Evolutionary conservation across 2,113 vertebrate species (phyloP).

Genomic region (Podarcis cretensis): DNA sequence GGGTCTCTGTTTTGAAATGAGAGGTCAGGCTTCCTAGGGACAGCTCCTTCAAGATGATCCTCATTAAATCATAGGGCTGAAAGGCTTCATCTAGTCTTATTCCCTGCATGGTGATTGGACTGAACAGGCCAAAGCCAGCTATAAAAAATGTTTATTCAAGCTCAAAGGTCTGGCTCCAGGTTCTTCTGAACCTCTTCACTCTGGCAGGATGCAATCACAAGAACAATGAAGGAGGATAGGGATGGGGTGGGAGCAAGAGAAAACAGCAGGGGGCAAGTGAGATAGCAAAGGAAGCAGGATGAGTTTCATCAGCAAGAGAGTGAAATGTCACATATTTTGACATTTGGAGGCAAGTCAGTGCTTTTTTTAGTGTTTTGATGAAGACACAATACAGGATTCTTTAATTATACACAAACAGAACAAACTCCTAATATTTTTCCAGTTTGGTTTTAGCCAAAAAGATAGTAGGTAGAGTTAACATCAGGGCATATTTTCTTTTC

Average conservation of each 20-base stretch:
- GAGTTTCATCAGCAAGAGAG: not conserved
- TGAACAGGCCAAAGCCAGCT: conserved; percentile 1
- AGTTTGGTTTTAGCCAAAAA: conserved; percentile 8
- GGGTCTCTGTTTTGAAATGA: conserved; percentile 3
- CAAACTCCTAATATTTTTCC: not conserved
- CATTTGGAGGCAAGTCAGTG: not conserved
- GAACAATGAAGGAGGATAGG: not conserved
- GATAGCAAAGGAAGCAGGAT: not conserved
- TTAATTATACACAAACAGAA: not conserved
- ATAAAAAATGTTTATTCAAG: conserved; percentile 1
- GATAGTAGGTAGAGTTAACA: conserved; percentile 22
- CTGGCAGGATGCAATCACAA: not conserved
- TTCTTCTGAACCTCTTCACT: not conserved
- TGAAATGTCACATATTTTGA: not conserved
- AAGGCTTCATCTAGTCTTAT: conserved; percentile 7
- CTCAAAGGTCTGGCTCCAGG: conserved; percentile 14
- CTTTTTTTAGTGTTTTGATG: not conserved
- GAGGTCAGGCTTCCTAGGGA: not conserved
- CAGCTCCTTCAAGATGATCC: conserved; percentile 2
- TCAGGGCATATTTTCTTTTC: conserved; percentile 42
- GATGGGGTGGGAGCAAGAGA: not conserved
- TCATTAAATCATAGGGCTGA: conserved; percentile 17
- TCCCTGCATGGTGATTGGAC: not conserved
- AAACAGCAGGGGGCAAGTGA: not conserved
- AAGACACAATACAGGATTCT: not conserved